Conservation (phyloP, 2,888 invertebrate genomes). For the Drosophila neotestacea region DNA sequence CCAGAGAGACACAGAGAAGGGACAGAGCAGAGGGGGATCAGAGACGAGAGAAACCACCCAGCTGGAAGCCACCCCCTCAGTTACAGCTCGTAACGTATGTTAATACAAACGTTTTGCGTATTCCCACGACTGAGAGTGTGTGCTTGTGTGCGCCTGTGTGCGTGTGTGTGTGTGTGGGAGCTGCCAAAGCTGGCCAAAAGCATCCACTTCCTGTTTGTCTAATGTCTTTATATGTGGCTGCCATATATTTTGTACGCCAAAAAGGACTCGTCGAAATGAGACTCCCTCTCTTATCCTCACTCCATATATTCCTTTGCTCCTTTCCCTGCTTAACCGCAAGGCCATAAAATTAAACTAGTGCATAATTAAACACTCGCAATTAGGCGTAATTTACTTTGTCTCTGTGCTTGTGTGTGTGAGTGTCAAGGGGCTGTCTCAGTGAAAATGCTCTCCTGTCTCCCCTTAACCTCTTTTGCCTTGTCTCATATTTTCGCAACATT, state of each 20-base stretch:
- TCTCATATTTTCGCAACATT: constrained; percentile 82
- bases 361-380: constrained; percentile 84
- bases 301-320: no score
- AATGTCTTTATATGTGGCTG: constrained; percentile 64
- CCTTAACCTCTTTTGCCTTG: constrained; percentile 25
- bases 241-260: constrained; percentile 49
- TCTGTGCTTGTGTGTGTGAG: constrained; percentile 35
- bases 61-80: constrained; percentile 22
- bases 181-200: constrained; percentile 39
- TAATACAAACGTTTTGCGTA: constrained; percentile 61
- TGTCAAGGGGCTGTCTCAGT: constrained; percentile 18
- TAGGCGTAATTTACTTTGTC: constrained; percentile 82
- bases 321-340: constrained; percentile 58
- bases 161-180: constrained; percentile 23
- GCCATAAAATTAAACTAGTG: constrained; percentile 83
- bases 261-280: constrained; percentile 44
- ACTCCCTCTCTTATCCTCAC: background rate
- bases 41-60: constrained; percentile 7
- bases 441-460: constrained; percentile 1
- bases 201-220: constrained; percentile 57
- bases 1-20: constrained; percentile 3
- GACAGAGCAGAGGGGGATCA: constrained; percentile 1
- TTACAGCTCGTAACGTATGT: constrained; percentile 56
- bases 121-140: constrained; percentile 38
- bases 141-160: no score